Conservation (phyloP, 1,140 invertebrate genomes). For the Bombus consobrinus region DNA sequence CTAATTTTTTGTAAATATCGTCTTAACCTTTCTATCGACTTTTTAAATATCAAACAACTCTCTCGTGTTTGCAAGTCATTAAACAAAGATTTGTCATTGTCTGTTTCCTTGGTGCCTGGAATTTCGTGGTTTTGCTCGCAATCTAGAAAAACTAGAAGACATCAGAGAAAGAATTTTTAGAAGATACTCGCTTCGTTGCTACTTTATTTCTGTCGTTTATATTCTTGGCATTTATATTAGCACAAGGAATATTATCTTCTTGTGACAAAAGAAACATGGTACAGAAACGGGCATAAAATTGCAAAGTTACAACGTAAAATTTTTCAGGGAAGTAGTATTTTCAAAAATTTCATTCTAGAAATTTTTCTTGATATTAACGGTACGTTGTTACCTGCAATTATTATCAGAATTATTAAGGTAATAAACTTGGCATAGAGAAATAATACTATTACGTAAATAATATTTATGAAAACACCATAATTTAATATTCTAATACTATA, state of each 20-base stretch:
- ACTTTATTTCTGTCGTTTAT: slow-evolving; percentile 5
- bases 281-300: background rate
- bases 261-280: background rate
- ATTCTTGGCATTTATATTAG: background rate
- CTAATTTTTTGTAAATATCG: too few relatives aligned
- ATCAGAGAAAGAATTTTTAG: background rate
- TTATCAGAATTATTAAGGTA: background rate
- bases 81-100: background rate
- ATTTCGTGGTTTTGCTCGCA: background rate
- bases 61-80: background rate
- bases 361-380: background rate
- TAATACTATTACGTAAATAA: background rate
- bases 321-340: background rate
- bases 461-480: background rate
- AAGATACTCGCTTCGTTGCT: background rate
- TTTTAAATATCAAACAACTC: background rate
- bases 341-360: background rate
- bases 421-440: too few relatives aligned
- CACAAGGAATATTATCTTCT: background rate
- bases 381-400: background rate
- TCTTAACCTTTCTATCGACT: too few relatives aligned
- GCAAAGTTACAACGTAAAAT: background rate
- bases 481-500: background rate
- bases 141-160: background rate
- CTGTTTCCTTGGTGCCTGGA: background rate